Percentiles rank a stretch among this genome's conserved stretches.
Conservation (phyloP, 2,888 invertebrate genomes). For the Ennomos fuscantarius region DNA sequence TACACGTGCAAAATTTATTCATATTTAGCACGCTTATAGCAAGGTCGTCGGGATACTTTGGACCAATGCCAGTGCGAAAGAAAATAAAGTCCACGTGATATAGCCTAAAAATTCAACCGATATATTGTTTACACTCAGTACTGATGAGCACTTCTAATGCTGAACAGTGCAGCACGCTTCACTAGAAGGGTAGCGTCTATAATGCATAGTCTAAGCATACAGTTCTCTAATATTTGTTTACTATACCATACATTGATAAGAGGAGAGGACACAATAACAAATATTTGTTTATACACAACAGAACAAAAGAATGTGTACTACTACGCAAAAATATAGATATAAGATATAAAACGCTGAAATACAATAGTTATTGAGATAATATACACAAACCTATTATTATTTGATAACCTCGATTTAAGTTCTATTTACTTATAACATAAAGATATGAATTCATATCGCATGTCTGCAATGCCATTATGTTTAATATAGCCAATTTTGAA, state of each 20-base stretch:
- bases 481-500: background rate
- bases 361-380: constrained; percentile 25
- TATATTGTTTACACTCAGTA: no score
- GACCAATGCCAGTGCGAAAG: no score
- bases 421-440: constrained; percentile 13
- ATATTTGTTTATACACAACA: constrained; percentile 31
- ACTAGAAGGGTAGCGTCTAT: no score
- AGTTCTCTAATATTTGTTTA: background rate
- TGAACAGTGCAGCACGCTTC: no score
- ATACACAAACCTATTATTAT: constrained; percentile 9
- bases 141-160: no score
- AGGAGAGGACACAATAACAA: constrained; percentile 18
- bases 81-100: no score
- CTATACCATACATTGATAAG: constrained; percentile 17
- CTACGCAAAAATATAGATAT: background rate
- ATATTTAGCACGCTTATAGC: no score
- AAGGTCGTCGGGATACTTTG: no score
- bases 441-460: constrained; percentile 11
- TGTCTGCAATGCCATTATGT: background rate
- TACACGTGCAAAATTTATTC: no score
- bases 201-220: background rate
- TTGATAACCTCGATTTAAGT: constrained; percentile 10
- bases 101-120: no score
- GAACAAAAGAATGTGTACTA: constrained; percentile 31
- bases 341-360: constrained; percentile 27